Conservation (phyloP, 2,888 invertebrate species). For the Scaptomyza tumidula region DNA sequence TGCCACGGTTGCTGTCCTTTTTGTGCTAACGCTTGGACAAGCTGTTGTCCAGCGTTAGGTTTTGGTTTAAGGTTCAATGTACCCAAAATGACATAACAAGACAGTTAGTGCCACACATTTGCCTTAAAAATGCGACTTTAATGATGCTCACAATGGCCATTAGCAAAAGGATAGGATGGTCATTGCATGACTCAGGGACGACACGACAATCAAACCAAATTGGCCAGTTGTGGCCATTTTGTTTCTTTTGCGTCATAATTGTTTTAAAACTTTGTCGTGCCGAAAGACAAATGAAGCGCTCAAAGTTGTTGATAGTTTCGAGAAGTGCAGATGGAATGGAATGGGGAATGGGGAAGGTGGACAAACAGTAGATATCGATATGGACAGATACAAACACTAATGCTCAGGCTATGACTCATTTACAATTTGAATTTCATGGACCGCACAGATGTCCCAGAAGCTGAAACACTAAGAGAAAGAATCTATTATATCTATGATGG, state of each 20-base stretch:
- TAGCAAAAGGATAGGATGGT: conserved; percentile 7
- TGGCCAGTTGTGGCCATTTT: conserved; percentile 55
- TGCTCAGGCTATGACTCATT: conserved; percentile 8
- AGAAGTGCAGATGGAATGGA: neutral
- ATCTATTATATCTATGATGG: too few relatives aligned
- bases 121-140: conserved; percentile 75
- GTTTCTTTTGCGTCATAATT: conserved; percentile 55
- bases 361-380: conserved; percentile 36
- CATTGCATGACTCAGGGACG: conserved; percentile 25
- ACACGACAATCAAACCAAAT: conserved; percentile 35
- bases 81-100: conserved; percentile 72
- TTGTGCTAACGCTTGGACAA: conserved; percentile 30
- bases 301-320: conserved; percentile 22
- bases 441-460: conserved; percentile 37
- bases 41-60: conserved; percentile 48
- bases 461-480: conserved; percentile 1
- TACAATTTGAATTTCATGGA: conserved; percentile 35
- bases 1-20: neutral
- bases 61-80: conserved; percentile 70
- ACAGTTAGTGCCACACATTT: conserved; percentile 76
- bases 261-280: conserved; percentile 55
- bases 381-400: conserved; percentile 13
- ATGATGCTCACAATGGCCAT: conserved; percentile 55
- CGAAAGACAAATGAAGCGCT: conserved; percentile 71
- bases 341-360: neutral